Evolutionary conservation across 2,888 invertebrate genomes (phyloP).

Genomic region (Lepidocyrtinus sp.): DNA sequence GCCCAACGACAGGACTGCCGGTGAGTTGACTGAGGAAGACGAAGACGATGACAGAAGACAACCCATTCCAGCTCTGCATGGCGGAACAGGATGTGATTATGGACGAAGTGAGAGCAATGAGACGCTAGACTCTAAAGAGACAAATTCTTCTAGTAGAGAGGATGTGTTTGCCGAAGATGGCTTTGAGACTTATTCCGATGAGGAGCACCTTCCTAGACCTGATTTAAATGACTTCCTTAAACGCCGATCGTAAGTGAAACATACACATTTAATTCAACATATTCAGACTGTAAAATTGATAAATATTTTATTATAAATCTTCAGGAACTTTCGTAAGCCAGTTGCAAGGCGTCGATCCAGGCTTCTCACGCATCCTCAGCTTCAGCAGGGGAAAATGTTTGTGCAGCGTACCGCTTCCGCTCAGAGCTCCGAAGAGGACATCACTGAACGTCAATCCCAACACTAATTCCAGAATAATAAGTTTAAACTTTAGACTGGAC

Average conservation of each 20-base stretch:
- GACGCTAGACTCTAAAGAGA: conserved; percentile 69
- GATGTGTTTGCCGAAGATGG: conserved; percentile 68
- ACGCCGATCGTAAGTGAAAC: conserved; percentile 64
- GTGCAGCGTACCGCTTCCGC: conserved; percentile 60
- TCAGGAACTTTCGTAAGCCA: conserved; percentile 67
- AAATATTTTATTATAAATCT: conserved; percentile 9
- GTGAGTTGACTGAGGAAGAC: conserved; percentile 65
- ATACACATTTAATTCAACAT: neutral
- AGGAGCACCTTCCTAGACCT: conserved; percentile 61
- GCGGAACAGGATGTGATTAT: conserved; percentile 16
- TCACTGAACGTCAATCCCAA: conserved; percentile 28
- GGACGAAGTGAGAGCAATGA: conserved; percentile 70
- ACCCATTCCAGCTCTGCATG: conserved; percentile 20
- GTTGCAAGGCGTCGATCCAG: conserved; percentile 64
- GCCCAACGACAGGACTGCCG: conserved; percentile 40
- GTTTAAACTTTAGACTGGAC: too few species aligned
- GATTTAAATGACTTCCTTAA: conserved; percentile 65
- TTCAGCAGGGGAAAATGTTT: conserved; percentile 31
- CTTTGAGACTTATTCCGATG: conserved; percentile 68
- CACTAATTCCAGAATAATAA: conserved; percentile 26
- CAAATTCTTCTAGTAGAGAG: conserved; percentile 69
- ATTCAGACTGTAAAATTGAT: neutral
- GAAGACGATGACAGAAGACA: conserved; percentile 62
- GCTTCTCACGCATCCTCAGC: conserved; percentile 60
- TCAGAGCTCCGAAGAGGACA: conserved; percentile 67